Conservation (phyloP, 1,140 invertebrate species). For the Thaumatotibia leucotreta region DNA sequence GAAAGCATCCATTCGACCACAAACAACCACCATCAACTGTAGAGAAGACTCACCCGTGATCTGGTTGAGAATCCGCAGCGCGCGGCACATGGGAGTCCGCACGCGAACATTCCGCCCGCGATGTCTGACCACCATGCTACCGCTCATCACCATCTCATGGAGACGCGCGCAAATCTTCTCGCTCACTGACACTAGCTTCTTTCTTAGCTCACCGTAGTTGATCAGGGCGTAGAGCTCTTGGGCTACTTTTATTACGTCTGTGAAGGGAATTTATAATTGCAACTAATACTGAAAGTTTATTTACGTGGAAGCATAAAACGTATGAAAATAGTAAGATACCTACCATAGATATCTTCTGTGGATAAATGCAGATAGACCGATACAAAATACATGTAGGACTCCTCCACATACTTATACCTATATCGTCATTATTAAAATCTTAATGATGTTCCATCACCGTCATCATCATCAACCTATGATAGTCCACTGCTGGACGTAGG, state of each 20-base stretch:
- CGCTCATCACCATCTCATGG: conserved; percentile 90
- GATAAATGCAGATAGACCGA: no score
- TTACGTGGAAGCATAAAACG: not conserved
- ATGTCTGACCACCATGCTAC: conserved; percentile 87
- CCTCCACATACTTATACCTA: no score
- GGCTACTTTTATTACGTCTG: conserved; percentile 92
- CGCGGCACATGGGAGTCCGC: conserved; percentile 94
- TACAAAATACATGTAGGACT: no score
- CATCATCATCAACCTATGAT: no score
- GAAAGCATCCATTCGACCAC: no score
- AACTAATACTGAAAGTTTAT: no score
- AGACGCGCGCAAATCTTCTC: conserved; percentile 90
- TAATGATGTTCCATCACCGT: no score
- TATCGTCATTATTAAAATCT: no score
- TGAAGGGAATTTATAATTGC: conserved; percentile 30
- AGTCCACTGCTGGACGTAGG: no score
- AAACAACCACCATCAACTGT: no score
- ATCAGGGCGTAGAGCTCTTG: conserved; percentile 97
- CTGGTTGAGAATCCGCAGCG: conserved; percentile 90
- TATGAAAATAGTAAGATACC: no score
- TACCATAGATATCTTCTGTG: no score
- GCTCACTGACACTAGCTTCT: conserved; percentile 87
- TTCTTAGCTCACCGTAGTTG: conserved; percentile 95
- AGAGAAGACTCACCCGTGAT: conserved; percentile 89
- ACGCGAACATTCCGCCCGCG: conserved; percentile 92